Base-by-base conservation (phyloP, 2,113 vertebrate genomes). In the Oreochromis tanganicae region DNA sequence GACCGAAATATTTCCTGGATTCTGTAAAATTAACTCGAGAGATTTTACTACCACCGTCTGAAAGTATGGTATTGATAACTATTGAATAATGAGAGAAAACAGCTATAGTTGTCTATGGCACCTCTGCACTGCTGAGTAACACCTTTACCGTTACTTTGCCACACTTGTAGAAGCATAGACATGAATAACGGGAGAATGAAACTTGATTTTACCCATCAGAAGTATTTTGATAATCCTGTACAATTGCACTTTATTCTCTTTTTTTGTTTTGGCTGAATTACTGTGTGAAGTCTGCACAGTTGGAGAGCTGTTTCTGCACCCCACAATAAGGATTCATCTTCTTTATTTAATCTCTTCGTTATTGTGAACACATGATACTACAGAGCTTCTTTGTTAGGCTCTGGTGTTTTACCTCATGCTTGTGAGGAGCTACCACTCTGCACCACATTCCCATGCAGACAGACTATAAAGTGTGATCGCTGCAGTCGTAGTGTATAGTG, bases 241-340 rank as follows among this genome's bases (percentile, higher is more conserved):
- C 78, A 93, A 93, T 90, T 93, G 93, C 94, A 94, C 90, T 93
- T 95, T 89, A 21, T 55, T 34, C 34, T 34, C 6, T 2, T 88
- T 79, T 84, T 81, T 82, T 79, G 61, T 82, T 81, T 85, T 83
- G 68, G 78, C 81, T 90, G 78, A 87, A 61, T 85, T 29, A 19
- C 16, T 24, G 19, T 66, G 16, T 61, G 21, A 63, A 50, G 46
- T 82, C 34, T 56, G 38, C 52, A 82, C 29, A 85, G 73, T 5
- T 52, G 43, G 73, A 34, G 27, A 78, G 66, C 46, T 61, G 34
- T 54, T 36, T 43, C 80, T 2, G 27, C 24, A 17, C 12, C 21
- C 32, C 27, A 41, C 34, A 59, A 36, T 17, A 48, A 38, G 9
- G 54, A 81, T 79, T 75, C 5, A 27, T 27, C 38, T 85, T 71